Percentiles rank a stretch among this genome's conserved stretches.
Conservation (phyloP, 2,113 vertebrate species). For the Sisor rabdophorus region DNA sequence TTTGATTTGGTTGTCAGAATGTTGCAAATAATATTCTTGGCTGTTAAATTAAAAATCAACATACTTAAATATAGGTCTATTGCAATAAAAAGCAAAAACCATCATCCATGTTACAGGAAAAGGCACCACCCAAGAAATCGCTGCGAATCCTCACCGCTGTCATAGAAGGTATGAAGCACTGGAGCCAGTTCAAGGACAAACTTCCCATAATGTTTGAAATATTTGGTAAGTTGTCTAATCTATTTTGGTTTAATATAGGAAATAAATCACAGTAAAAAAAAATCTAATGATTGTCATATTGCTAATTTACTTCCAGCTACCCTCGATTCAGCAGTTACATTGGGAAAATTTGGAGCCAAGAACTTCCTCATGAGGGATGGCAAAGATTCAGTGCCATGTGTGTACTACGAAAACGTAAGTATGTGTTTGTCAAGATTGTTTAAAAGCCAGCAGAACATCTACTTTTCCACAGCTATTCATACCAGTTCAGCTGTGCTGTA, state of each 20-base stretch:
- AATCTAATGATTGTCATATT: constrained; percentile 4
- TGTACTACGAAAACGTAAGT: constrained; percentile 95
- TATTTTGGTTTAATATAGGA: neutral
- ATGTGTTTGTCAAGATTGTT: neutral
- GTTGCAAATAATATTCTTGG: too few relatives aligned
- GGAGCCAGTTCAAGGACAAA: constrained; percentile 80
- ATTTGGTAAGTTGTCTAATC: constrained; percentile 73
- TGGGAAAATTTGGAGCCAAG: constrained; percentile 80
- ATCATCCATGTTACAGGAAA: constrained; percentile 52
- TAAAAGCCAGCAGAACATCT: neutral
- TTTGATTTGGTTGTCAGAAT: too few relatives aligned
- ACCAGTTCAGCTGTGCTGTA: neutral
- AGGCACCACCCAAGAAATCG: constrained; percentile 70
- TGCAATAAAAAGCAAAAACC: too few relatives aligned
- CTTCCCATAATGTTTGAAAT: constrained; percentile 82
- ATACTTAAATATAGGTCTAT: too few relatives aligned
- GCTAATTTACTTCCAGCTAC: constrained; percentile 67
- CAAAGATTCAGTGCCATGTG: constrained; percentile 76
- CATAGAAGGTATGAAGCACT: constrained; percentile 87
- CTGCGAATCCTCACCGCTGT: constrained; percentile 83
- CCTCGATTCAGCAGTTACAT: constrained; percentile 88
- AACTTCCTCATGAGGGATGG: constrained; percentile 87
- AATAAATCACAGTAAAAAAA: neutral
- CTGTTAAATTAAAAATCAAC: too few relatives aligned
- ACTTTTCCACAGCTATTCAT: neutral